phyloP scores from a whole-genome alignment of 64 coral and sea anemone species.

The Pocillopora verrucosa region DNA sequence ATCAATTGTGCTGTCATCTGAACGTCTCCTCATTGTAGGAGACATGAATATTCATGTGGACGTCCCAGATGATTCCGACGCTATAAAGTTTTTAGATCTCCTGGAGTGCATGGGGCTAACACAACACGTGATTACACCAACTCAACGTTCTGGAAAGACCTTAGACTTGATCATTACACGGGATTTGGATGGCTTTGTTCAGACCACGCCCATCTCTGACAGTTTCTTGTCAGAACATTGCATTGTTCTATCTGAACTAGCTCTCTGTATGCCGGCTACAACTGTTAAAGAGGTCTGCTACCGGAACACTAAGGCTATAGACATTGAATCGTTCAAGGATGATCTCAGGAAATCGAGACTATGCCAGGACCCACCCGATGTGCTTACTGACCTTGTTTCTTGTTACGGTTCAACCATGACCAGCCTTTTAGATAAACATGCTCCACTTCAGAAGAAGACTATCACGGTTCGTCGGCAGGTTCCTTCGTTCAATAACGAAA shows the following conservation, averaged over 20 bases:
- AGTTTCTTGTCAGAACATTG: not conserved
- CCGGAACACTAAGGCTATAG: slow-evolving; percentile 35
- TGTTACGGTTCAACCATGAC: slow-evolving; percentile 9
- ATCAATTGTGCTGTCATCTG: slow-evolving; percentile 13
- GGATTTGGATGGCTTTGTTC: not conserved
- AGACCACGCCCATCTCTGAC: not conserved
- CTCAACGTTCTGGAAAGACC: slow-evolving; percentile 42
- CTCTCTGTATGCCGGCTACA: not conserved
- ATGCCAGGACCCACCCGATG: slow-evolving; percentile 24
- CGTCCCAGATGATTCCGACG: not conserved
- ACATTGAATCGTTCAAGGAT: slow-evolving; percentile 1
- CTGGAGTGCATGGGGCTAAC: slow-evolving; percentile 45
- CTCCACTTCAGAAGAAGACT: not conserved
- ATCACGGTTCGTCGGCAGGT: not conserved
- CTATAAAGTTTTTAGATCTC: too few relatives aligned
- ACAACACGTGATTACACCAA: slow-evolving; percentile 47
- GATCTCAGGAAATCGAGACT: slow-evolving; percentile 12
- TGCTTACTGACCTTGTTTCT: slow-evolving; percentile 21
- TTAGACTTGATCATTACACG: slow-evolving; percentile 2
- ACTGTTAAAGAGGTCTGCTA: not conserved
- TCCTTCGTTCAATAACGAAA: slow-evolving; percentile 39
- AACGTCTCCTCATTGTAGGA: slow-evolving; percentile 4
- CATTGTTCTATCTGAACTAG: not conserved
- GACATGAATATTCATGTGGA: not conserved
- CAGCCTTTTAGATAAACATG: not conserved